Evolutionary conservation across 1,140 invertebrate species (phyloP).

Genomic region (Chlorops oryzae): DNA sequence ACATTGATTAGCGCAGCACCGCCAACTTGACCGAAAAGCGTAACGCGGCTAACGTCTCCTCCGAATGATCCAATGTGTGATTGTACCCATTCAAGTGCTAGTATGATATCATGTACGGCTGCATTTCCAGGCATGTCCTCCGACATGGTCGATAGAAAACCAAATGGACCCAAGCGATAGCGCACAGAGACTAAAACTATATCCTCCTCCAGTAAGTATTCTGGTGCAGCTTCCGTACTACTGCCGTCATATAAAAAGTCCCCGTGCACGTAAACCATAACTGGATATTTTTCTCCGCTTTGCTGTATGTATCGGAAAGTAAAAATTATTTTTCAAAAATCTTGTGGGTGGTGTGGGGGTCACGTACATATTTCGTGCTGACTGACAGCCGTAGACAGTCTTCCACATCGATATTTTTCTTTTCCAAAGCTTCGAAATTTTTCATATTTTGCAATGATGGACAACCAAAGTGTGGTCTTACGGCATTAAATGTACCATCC

Average conservation of each 20-base stretch:
- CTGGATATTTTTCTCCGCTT: no score
- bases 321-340: no score
- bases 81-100: slow-evolving; percentile 59
- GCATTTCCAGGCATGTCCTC: slow-evolving; percentile 60
- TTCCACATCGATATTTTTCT: slow-evolving; percentile 32
- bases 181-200: slow-evolving; percentile 50
- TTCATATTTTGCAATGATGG: slow-evolving; percentile 35
- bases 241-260: slow-evolving; percentile 44
- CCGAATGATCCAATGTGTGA: slow-evolving; percentile 61
- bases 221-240: slow-evolving; percentile 32
- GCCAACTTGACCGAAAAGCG: slow-evolving; percentile 56
- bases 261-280: slow-evolving; percentile 46
- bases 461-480: slow-evolving; percentile 31
- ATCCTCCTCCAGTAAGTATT: slow-evolving; percentile 48
- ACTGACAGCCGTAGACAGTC: slow-evolving; percentile 35
- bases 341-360: no score
- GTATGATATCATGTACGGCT: slow-evolving; percentile 59
- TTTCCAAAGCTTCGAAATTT: slow-evolving; percentile 24
- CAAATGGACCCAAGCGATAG: slow-evolving; percentile 51
- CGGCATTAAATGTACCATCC: slow-evolving; percentile 43
- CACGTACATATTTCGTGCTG: slow-evolving; percentile 34
- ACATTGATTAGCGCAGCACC: slow-evolving; percentile 51
- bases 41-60: slow-evolving; percentile 59
- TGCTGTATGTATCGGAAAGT: no score
- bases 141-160: slow-evolving; percentile 54